Evolutionary conservation across 2,113 vertebrate genomes (phyloP), one percentile per base, ranked within the genome.

Genomic region (Triplophysa rosa): DNA sequence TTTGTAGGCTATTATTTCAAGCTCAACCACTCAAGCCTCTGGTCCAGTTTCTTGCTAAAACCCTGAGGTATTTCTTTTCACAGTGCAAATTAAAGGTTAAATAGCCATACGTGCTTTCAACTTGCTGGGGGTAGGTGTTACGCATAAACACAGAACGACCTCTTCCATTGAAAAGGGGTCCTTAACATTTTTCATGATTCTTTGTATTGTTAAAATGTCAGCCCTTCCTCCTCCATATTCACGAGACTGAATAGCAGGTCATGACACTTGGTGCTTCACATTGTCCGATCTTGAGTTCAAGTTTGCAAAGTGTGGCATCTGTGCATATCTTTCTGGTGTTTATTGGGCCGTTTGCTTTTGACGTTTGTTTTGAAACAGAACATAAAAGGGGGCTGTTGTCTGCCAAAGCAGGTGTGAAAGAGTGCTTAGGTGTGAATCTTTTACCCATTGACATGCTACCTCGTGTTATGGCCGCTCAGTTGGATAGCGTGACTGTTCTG

Each of bases 261-360:
- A 63, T 49, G 71, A 47, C 71, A 74, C 37, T n/a, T 21, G 33
- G 45, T 26, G 56, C 71, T 47, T 19, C 16, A 16, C 58, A 74
- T 47, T 62, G 71, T 62, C 58, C 21, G 62, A 23, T 63, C 10
- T 29, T 8, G 58, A 29, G 58, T 63, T 74, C 58, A 74, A 74
- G 71, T 74, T 63, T 63, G 58, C 16, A 63, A 74, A 74, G 71
- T 74, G 56, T 74, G 71, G 58, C 58, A 63, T 74, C 37, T 74
- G 71, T 40, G 61, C 71, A 23, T 74, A 58, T 29, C 37, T 29
- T 63, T 74, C 33, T 74, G 58, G 5, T 74, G 16, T 49, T 21
- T 3, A 37, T 74, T 24, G 62, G 40, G 19, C 54, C 16, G n/a
- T n/a, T 23, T 59, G 52, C 52, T 56, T 42, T 59, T 8, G 40